Evolutionary conservation across 1,140 invertebrate species (phyloP), one percentile per base, ranked within the genome.

Genomic region (Liolophura sinensis): DNA sequence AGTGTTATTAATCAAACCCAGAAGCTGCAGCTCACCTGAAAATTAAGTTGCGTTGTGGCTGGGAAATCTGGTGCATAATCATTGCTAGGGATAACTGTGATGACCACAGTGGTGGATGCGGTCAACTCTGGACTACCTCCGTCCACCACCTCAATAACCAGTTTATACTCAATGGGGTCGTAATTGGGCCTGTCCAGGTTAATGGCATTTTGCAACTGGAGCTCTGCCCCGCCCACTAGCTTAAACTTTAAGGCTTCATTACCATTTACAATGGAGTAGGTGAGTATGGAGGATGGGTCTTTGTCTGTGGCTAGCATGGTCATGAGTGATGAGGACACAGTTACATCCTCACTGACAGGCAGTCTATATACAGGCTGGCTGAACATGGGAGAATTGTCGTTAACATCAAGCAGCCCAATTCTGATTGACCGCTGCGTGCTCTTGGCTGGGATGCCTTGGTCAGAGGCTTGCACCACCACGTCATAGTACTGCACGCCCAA

Each of bases 21-120:
- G 15, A 14, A 46, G 0, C 22, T 31, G 16, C 20, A 18, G 3
- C 16, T 14, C 31, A 15, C 6, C 16, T 4, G 16, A 52, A 25
- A 20, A 27, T 22, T 50, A 51, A 5, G 9, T 3, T 9, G 3
- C 31, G 22, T 54, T n/a, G 55, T 25, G 12, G 1, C 4, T 14
- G 48, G 24, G 14, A 20, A 20, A 1, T 25, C 49, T 18, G 27
- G 16, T 5, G 15, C n/a, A 27, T 24, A 50, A 63, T 81, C 79
- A 64, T 81, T 78, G 31, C 72, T 65, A 65, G 73, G 75, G 1
- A 59, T 68, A 7, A 81, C 52, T 5, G 65, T 77, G 48, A 80
- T 62, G 58, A 58, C 61, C 15, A 76, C 67, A 12, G 72, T 73
- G 16, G 73, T 51, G n/a, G 73, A 68, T 12, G 68, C 73, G 11